Base-by-base conservation (phyloP, 2,888 invertebrate genomes). In the Sipha maydis region DNA sequence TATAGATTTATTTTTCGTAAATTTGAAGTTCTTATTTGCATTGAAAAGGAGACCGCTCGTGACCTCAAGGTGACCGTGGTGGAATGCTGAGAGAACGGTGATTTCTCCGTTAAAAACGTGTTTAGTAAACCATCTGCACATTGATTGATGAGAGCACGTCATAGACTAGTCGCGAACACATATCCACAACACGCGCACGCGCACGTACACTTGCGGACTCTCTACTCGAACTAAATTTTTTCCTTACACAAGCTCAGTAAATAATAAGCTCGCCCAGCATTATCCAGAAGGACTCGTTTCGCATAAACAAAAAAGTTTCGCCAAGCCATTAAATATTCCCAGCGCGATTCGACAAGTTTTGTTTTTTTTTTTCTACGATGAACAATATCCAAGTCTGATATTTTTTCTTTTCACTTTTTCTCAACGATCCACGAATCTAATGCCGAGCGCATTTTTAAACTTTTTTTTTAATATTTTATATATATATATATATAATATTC, bases 261-360 rank as follows among this genome's bases (percentile, higher is more conserved):
- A 88, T 88, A 88, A 88, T 88, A 88, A 88, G 86, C 61, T 88
- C 61, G n/a, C 80, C 56, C 21, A 75, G 61, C n/a, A 80, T 88
- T 80, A 88, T 77, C 75, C 86, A 41, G 80, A 61, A 73, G n/a
- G 71, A 82, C 86, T 80, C 86, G 86, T 56, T 86, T 86, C 79
- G 71, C 86, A 86, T 86, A 88, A 88, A 88, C 86, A 88, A 88
- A 88, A 88, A 88, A 88, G 73, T 80, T 88, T 88, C 80, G 56
- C 48, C 86, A 75, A 80, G 38, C 69, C 80, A 88, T 88, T 88
- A 88, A 82, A 88, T 88, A 88, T 88, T 88, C 86, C 31, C 73
- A 17, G 75, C 75, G 86, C 86, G 80, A 88, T 88, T 80, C 86
- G 86, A 88, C 86, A 88, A 88, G 86, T 88, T 88, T 86, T 86